Evolutionary conservation across 2,113 vertebrate genomes (phyloP), one percentile per base, ranked within the genome.

Genomic region (Tachysurus fulvidraco): DNA sequence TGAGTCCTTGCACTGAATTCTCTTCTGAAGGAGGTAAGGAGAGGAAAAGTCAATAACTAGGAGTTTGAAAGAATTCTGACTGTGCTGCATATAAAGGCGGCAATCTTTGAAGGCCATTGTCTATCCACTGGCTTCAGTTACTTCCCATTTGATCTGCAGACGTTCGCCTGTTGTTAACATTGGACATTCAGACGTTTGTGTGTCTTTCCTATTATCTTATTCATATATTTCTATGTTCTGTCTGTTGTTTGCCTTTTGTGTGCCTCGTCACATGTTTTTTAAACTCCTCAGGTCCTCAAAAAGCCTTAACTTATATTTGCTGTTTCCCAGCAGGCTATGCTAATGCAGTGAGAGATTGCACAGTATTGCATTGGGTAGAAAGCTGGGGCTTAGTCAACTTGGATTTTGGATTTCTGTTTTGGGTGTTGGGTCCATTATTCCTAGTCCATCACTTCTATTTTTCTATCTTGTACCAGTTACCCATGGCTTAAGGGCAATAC

Each of bases 281-380:
- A 90, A 93, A 95, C 94, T 94, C 94, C 95, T 96, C 95, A 96
- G 95, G 95, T 96, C 94, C 94, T 95, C 91, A 90, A 95, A 93
- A 94, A 95, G 95, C 95, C 95, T 96, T 96, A 96, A 96, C 93
- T 95, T 94, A 92, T 94, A 90, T 93, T 91, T 94, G 50, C 85
- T 90, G 91, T 89, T 91, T 92, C 89, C 85, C 69, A 81, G 86
- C 30, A 36, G 81, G 87, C 85, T 86, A 88, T 76, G 54, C 50
- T 83, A 84, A 69, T 71, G 62, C 64, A 52, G 64, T 55, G 76
- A 81, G 59, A 57, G 73, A 77, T 84, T 67, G 64, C 36, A 80
- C 19, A 52, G 19, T 55, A 79, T 50, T 50, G 52, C 52, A 52
- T 89, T 62, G 28, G 65, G 65, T 36, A 46, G 30, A 46, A 85